Base-by-base conservation (phyloP, 2,888 invertebrate species). In the Lamellibrachia satsuma region DNA sequence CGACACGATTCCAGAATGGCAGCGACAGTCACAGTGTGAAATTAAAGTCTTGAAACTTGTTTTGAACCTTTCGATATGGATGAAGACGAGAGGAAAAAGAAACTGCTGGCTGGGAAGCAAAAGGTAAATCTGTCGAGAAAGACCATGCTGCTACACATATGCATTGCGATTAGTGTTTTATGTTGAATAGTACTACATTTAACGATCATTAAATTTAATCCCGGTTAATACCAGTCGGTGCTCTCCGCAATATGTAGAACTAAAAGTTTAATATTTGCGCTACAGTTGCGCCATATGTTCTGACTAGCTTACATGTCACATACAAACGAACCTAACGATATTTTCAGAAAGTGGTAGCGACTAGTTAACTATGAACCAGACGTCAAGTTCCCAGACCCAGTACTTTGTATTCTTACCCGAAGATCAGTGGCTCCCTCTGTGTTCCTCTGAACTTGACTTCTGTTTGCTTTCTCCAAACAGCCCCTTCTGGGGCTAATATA, bases 101-200 rank as follows among this genome's bases (percentile, higher is more conserved):
- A 93, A 90, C 92, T 93, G 55, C 91, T 92, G 90, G 93, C 92
- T 52, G 93, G 92, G 52, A 93, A 93, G 90, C 92, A 93, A 51
- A 93, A 92, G 93, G 93, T 93, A 60, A 52, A 55, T 91, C 75
- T 75, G 6, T 0, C n/a, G 4, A 75, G 75, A 75, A 15, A 75
- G 22, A 15, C 22, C 4, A 75, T n/a, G 15, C 75, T 75, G 15
- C 22, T 3, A 22, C 15, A 75, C 11, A 75, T 75, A n/a, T 75
- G 75, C 15, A 75, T 22, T 75, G 75, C 75, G 75, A 75, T 75
- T 3, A 22, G 75, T 22, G 75, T 75, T 75, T 60, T 75, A 75
- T 22, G 75, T 75, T 75, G 75, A 75, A 75, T 22, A 75, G 6
- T 75, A n/a, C 75, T 22, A 75, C 75, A 75, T 15, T n/a, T 39